Evolutionary conservation across 2,888 invertebrate species (phyloP).

Genomic region (Pasiphila rectangulata): DNA sequence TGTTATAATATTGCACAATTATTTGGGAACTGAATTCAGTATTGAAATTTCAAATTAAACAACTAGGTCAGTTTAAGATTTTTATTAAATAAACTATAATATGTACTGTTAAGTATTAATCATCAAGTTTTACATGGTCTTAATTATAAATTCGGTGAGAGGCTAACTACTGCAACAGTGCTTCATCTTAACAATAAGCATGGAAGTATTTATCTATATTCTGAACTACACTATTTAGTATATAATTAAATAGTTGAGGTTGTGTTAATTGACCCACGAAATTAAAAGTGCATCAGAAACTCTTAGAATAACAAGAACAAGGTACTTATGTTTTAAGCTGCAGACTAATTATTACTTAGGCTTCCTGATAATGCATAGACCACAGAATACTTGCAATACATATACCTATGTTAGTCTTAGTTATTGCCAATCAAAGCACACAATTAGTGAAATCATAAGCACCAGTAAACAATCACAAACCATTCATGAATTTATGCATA

Average conservation of each 20-base stretch:
- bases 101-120: conserved; percentile 22
- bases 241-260: background rate
- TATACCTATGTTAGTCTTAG: background rate
- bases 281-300: too few species aligned
- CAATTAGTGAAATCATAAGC: conserved; percentile 15
- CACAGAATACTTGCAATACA: background rate
- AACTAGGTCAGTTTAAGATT: conserved; percentile 25
- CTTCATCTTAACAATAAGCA: conserved; percentile 17
- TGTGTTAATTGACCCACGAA: background rate
- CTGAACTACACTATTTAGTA: background rate
- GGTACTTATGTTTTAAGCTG: background rate
- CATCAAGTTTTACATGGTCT: conserved; percentile 38
- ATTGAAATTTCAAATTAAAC: too few species aligned
- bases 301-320: background rate
- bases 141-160: conserved; percentile 76
- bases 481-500: background rate
- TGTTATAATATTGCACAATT: too few species aligned
- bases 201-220: conserved; percentile 4
- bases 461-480: conserved; percentile 15
- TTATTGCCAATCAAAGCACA: conserved; percentile 18
- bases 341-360: background rate
- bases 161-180: conserved; percentile 50
- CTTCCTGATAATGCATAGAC: background rate
- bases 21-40: too few species aligned
- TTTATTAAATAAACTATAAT: conserved; percentile 42